These are phyloP conservation scores for Lymantria dispar DNA, from an alignment of 2,888 invertebrate genomes.

Conservation along the genomic window DNA sequence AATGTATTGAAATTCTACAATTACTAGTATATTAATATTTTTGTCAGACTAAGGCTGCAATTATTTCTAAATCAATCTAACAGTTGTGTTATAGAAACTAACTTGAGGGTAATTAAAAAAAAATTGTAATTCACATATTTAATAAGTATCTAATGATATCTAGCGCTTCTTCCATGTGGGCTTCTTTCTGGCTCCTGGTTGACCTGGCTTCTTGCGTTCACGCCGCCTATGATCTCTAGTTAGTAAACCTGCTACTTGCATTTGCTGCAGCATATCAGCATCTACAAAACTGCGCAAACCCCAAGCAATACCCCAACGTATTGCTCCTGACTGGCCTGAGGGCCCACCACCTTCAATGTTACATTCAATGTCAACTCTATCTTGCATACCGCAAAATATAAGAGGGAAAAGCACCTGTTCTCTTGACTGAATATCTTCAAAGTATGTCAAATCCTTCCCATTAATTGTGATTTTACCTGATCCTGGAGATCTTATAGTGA, in stretches of 20 bases:
- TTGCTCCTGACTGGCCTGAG: constrained; percentile 93
- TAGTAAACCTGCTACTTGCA: constrained; percentile 95
- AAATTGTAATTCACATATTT: too few species aligned
- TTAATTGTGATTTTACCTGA: constrained; percentile 92
- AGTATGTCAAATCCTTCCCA: constrained; percentile 89
- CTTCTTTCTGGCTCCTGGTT: constrained; percentile 93
- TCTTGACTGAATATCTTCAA: constrained; percentile 85
- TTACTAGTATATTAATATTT: too few species aligned
- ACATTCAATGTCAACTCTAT: constrained; percentile 92
- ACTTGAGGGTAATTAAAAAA: too few species aligned
- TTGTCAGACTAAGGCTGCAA: too few species aligned
- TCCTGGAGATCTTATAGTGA: constrained; percentile 91
- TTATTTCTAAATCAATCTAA: too few species aligned
- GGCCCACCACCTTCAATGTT: constrained; percentile 87
- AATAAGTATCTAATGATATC: constrained; percentile 5
- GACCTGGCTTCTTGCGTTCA: constrained; percentile 97
- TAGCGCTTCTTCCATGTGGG: constrained; percentile 96
- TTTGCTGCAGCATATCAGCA: constrained; percentile 87
- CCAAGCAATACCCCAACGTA: constrained; percentile 94
- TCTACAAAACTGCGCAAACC: constrained; percentile 92
- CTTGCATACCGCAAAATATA: constrained; percentile 88
- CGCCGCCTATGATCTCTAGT: constrained; percentile 89
- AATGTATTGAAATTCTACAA: too few species aligned
- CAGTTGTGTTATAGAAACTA: too few species aligned
- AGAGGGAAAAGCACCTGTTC: constrained; percentile 95